Conservation (phyloP, 1,140 invertebrate species). For the Drosophila mojavensis region DNA sequence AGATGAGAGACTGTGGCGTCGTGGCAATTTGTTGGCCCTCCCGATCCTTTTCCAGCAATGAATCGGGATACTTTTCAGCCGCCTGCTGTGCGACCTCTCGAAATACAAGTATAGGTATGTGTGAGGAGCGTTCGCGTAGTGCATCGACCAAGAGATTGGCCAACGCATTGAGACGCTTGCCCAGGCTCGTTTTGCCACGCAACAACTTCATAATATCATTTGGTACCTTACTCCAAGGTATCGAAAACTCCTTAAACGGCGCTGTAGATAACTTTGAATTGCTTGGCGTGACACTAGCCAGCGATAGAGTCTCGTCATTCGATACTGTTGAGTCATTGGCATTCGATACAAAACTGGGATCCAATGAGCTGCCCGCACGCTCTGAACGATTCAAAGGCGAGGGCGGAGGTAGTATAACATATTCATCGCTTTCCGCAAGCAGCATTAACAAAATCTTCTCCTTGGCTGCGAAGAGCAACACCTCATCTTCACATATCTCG, state of each 20-base stretch:
- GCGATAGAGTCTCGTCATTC: constrained; percentile 66
- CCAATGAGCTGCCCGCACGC: constrained; percentile 67
- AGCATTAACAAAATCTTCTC: constrained; percentile 72
- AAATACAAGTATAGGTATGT: constrained; percentile 64
- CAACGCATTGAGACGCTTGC: constrained; percentile 67
- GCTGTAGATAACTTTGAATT: constrained; percentile 57
- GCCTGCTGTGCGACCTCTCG: constrained; percentile 71
- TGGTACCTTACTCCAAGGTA: constrained; percentile 74
- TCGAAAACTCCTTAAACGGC: constrained; percentile 66
- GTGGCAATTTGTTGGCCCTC: constrained; percentile 72
- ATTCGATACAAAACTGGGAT: constrained; percentile 71
- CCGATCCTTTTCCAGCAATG: constrained; percentile 68
- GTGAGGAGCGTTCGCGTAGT: constrained; percentile 53
- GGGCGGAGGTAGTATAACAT: constrained; percentile 65
- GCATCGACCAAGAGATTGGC: constrained; percentile 66
- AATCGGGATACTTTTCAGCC: constrained; percentile 70
- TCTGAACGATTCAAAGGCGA: constrained; percentile 70
- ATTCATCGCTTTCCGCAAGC: constrained; percentile 63
- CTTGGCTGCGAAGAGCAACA: constrained; percentile 66
- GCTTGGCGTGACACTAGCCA: constrained; percentile 65
- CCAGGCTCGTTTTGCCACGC: constrained; percentile 54
- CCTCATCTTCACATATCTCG: constrained; percentile 73
- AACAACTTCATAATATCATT: constrained; percentile 70
- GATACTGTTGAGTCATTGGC: constrained; percentile 71
- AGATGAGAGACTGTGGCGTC: constrained; percentile 70